Percentiles rank a stretch among this genome's conserved stretches.
These are phyloP conservation scores for Harmothoe impar DNA, from an alignment of 2,888 invertebrate species.

Conservation along the genomic window DNA sequence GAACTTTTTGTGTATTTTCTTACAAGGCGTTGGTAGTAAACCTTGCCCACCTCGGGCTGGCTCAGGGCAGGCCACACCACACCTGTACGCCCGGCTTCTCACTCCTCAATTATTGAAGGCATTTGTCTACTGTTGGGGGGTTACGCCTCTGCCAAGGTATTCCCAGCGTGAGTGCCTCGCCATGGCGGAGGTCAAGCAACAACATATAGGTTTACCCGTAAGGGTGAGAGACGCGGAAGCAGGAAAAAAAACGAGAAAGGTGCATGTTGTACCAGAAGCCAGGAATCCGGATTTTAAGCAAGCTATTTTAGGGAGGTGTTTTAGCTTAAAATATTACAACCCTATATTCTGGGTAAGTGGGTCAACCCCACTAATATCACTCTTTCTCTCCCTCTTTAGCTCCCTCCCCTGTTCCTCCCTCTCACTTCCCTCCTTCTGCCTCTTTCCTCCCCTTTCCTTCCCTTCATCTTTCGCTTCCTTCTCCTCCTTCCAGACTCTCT, in stretches of 20 bases:
- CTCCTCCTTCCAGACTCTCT: not conserved
- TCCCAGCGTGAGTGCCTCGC: not conserved
- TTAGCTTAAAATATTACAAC: not conserved
- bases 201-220: not conserved
- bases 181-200: slow-evolving; percentile 1
- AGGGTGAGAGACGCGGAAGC: not conserved
- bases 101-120: slow-evolving; percentile 51
- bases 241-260: not conserved
- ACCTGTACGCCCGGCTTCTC: slow-evolving; percentile 10
- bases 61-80: not conserved
- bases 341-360: not conserved
- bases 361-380: not conserved
- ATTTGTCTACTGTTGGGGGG: slow-evolving; percentile 17
- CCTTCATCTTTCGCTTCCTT: not conserved
- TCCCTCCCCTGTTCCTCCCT: not conserved
- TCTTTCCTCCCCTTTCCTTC: not conserved
- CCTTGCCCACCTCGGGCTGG: too few relatives aligned
- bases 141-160: slow-evolving; percentile 26
- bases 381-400: not conserved
- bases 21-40: too few relatives aligned
- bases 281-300: not conserved
- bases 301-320: not conserved
- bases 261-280: too few relatives aligned
- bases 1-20: too few relatives aligned
- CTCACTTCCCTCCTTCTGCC: too few relatives aligned